phyloP scores from a whole-genome alignment of 2,797 vertebrate genomes.

The Micropoecilia bifurca region DNA sequence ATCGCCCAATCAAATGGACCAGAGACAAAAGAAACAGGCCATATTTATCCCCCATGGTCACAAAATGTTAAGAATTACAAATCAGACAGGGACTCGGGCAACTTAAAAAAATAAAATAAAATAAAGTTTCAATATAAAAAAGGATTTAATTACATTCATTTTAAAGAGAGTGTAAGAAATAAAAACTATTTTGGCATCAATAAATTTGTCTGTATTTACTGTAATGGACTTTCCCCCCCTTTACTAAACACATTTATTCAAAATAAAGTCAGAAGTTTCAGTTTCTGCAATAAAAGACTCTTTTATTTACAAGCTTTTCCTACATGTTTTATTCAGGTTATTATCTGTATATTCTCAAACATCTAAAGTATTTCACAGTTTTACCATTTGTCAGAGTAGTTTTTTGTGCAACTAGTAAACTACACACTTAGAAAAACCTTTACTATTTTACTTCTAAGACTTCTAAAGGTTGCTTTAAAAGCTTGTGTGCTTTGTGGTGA shows the following conservation, averaged over 20 bases:
- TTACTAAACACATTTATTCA: background rate
- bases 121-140: background rate
- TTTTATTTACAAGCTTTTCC: background rate
- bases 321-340: background rate
- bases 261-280: background rate
- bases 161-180: background rate
- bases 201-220: background rate
- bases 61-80: background rate
- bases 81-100: background rate
- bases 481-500: background rate
- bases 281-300: background rate
- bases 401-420: background rate
- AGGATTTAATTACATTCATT: background rate
- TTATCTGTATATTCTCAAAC: background rate
- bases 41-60: background rate
- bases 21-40: background rate
- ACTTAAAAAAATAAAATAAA: background rate
- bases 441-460: background rate
- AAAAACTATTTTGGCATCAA: background rate
- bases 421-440: background rate
- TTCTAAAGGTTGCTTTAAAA: background rate
- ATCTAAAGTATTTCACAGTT: background rate
- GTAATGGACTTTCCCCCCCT: background rate
- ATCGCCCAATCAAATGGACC: background rate
- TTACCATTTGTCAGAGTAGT: background rate